Conservation (phyloP, 1,140 invertebrate genomes). For the Xylocopa sonorina region DNA sequence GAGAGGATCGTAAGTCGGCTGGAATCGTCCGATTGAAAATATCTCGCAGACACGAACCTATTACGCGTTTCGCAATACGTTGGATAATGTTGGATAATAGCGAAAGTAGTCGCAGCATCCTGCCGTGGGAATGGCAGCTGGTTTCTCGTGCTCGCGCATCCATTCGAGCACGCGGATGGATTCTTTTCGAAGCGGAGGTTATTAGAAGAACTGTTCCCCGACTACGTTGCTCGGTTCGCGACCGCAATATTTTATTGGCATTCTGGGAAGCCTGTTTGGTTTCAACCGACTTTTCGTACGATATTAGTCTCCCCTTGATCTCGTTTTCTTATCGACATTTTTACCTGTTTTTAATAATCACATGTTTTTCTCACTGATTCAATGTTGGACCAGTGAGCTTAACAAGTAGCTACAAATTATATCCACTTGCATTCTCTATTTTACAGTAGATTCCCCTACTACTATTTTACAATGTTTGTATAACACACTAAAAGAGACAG, state of each 20-base stretch:
- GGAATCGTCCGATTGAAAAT: conserved; percentile 49
- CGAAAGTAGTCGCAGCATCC: conserved; percentile 72
- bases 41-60: conserved; percentile 50
- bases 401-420: too few relatives aligned
- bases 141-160: conserved; percentile 65
- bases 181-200: conserved; percentile 47
- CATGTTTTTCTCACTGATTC: too few relatives aligned
- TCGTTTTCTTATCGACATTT: background rate
- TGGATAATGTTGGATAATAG: conserved; percentile 68
- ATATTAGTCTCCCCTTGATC: too few relatives aligned
- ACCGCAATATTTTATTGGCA: conserved; percentile 17
- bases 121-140: conserved; percentile 71
- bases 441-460: too few relatives aligned
- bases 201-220: background rate
- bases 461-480: too few relatives aligned
- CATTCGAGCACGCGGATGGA: conserved; percentile 32
- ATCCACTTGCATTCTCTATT: too few relatives aligned
- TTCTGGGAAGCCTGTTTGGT: background rate
- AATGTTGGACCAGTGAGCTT: too few relatives aligned
- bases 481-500: too few relatives aligned
- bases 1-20: background rate
- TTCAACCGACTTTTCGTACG: background rate
- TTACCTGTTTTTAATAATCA: background rate
- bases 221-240: background rate
- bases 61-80: conserved; percentile 66